A percentile compares a stretch with the other conserved stretches of the same genome.
Conservation (phyloP, 1,140 invertebrate genomes). For the Drosophila obscura region DNA sequence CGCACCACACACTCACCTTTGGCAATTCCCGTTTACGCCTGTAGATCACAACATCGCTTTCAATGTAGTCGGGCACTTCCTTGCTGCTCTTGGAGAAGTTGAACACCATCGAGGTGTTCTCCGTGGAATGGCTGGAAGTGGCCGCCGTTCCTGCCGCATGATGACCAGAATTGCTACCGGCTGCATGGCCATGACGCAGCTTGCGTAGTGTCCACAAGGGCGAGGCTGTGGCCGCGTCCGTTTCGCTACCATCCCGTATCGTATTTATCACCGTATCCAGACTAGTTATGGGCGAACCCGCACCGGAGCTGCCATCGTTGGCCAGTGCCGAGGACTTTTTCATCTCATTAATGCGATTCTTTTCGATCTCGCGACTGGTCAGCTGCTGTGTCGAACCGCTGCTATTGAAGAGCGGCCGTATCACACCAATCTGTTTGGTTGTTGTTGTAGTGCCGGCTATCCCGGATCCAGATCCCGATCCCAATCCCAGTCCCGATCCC, state of each 20-base stretch:
- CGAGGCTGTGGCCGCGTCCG: conserved; percentile 74
- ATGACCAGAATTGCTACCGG: conserved; percentile 10
- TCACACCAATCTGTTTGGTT: conserved; percentile 77
- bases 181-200: conserved; percentile 48
- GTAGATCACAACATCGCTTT: conserved; percentile 92
- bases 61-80: conserved; percentile 94
- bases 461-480: conserved; percentile 85
- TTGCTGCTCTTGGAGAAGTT: conserved; percentile 91
- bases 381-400: conserved; percentile 73
- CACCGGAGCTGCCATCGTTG: conserved; percentile 57
- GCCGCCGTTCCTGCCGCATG: conserved; percentile 21
- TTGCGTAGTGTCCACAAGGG: conserved; percentile 75
- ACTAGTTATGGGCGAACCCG: conserved; percentile 51
- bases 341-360: conserved; percentile 89
- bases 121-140: conserved; percentile 52
- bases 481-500: conserved; percentile 86
- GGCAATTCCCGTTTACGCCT: conserved; percentile 87
- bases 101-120: conserved; percentile 91
- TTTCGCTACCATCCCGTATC: conserved; percentile 84
- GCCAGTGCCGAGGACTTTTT: conserved; percentile 84
- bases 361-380: conserved; percentile 88
- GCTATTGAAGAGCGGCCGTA: conserved; percentile 65
- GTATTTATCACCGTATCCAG: conserved; percentile 72
- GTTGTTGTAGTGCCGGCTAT: conserved; percentile 19
- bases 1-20: conserved; percentile 86